phyloP scores from a whole-genome alignment of 1,140 invertebrate species.

The Polyergus mexicanus region DNA sequence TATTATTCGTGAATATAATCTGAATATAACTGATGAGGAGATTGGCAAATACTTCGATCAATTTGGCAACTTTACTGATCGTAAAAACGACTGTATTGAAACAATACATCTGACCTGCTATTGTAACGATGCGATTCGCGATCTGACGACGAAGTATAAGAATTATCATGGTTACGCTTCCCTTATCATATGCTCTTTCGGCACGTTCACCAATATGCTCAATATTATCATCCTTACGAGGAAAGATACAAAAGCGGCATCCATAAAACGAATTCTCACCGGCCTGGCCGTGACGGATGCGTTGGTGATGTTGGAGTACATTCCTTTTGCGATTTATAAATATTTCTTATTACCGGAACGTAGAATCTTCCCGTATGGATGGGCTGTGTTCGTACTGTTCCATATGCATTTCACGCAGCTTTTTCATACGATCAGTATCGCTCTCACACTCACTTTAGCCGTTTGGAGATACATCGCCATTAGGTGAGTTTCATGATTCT shows the following conservation, averaged over 20 bases:
- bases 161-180: constrained; percentile 90
- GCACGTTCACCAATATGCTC: constrained; percentile 95
- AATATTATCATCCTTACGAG: constrained; percentile 96
- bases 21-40: constrained; percentile 81
- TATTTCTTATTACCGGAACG: constrained; percentile 89
- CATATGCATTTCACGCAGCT: constrained; percentile 93
- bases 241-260: constrained; percentile 92
- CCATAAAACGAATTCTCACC: constrained; percentile 94
- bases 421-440: constrained; percentile 95
- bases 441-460: constrained; percentile 93
- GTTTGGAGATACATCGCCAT: constrained; percentile 92
- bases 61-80: constrained; percentile 1
- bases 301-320: constrained; percentile 95
- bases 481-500: constrained; percentile 81
- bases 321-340: constrained; percentile 93
- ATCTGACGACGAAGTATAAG: constrained; percentile 72
- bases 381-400: constrained; percentile 91
- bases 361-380: constrained; percentile 88
- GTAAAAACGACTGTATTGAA: neutral
- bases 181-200: constrained; percentile 93
- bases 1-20: constrained; percentile 51
- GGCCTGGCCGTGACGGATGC: constrained; percentile 94
- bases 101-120: constrained; percentile 44
- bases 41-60: constrained; percentile 71
- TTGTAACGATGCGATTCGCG: constrained; percentile 71